These are phyloP conservation scores for Diplolepis rosae DNA, from an alignment of 2,888 invertebrate species.

Conservation along the genomic window DNA sequence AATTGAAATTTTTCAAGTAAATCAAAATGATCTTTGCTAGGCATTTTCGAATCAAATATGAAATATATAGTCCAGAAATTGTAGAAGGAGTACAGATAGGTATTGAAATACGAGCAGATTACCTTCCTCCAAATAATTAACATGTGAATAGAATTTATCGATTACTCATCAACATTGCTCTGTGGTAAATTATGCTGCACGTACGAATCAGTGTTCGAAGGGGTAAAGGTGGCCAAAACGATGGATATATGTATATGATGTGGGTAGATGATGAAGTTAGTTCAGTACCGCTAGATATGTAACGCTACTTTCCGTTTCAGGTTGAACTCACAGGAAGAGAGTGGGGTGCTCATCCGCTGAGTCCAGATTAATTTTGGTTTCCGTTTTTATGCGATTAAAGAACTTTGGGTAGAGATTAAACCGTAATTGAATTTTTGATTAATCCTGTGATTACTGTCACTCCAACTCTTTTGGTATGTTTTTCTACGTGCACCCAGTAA, in stretches of 20 bases:
- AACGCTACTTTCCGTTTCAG: slow-evolving; percentile 62
- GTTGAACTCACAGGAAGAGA: slow-evolving; percentile 54
- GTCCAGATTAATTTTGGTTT: slow-evolving; percentile 68
- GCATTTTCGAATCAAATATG: too few relatives aligned
- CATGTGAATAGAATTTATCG: slow-evolving; percentile 11
- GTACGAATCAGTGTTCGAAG: slow-evolving; percentile 11
- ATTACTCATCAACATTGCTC: slow-evolving; percentile 8
- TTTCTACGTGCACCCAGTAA: background rate
- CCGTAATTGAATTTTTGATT: slow-evolving; percentile 51
- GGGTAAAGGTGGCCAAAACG: slow-evolving; percentile 34
- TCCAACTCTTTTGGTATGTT: slow-evolving; percentile 1
- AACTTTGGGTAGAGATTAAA: slow-evolving; percentile 50
- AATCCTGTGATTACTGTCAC: slow-evolving; percentile 41
- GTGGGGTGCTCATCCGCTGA: slow-evolving; percentile 48
- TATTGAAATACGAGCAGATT: slow-evolving; percentile 10
- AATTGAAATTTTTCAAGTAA: too few relatives aligned
- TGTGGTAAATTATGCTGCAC: slow-evolving; percentile 6
- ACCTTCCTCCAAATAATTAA: slow-evolving; percentile 6
- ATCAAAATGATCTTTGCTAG: too few relatives aligned
- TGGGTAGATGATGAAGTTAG: slow-evolving; percentile 56
- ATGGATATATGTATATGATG: slow-evolving; percentile 44
- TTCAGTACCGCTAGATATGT: slow-evolving; percentile 64
- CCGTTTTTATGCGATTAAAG: slow-evolving; percentile 64
- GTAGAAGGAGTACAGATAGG: background rate
- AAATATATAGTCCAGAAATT: too few relatives aligned